Evolutionary conservation across 2,113 vertebrate species (phyloP), one percentile per base, ranked within the genome.

Genomic region (Brevimyrus niger): DNA sequence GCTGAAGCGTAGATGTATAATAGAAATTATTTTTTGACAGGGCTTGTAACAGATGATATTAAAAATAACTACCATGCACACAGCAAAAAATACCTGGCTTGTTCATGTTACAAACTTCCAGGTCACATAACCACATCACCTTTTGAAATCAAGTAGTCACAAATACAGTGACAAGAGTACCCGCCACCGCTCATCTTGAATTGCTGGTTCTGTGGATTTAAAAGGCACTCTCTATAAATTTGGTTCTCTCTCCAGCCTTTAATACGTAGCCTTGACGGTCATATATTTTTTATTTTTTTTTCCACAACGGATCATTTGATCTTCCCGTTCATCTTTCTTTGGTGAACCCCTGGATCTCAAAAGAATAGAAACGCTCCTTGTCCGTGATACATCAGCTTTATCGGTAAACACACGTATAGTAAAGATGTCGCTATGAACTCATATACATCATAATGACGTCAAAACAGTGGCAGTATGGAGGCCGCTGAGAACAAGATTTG

Each of bases 141-240:
- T 61, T 61, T 86, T 13, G 50, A 87, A 89, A 88, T 84, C 17
- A 55, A 86, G 87, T 53, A 9, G 61, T 84, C 80, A 23, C 38
- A 27, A 53, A 51, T 5, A 73, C 87, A 80, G 90, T 35, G 9
- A 93, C 93, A 95, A 94, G 92, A 92, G 93, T 69, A 73, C 93
- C 95, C 88, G 89, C 88, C 82, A 23, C 80, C 35, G 89, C 48
- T 85, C 44, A n/a, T 90, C 91, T 89, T 48, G 76, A 92, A 90
- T 89, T 88, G 89, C 89, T 89, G 92, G 86, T 90, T 84, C 92
- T 90, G 91, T 89, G 90, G 91, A 91, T 93, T 91, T 92, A 90
- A 92, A 95, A 95, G 94, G 94, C 95, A 95, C 94, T 92, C 93
- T 92, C 94, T 92, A 94, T 93, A 89, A 91, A 90, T 93, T 89